Base-by-base conservation (phyloP, 1,140 invertebrate species). In the Heliconius hermathena region DNA sequence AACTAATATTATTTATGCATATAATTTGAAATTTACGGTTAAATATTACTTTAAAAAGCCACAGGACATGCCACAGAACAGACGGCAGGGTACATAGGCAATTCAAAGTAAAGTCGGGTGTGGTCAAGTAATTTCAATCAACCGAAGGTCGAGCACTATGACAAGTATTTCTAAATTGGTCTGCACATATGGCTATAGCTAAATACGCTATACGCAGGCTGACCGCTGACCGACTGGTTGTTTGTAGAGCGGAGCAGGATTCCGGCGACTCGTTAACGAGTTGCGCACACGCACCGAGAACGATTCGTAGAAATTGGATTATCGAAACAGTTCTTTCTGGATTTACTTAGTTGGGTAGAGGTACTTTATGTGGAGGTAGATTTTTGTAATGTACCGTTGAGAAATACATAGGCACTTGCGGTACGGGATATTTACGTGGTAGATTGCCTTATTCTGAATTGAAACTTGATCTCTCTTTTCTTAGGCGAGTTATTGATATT, bases 221-320 rank as follows among this genome's bases (percentile, higher is more conserved):
- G 78, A 73, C 71, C 78, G 73, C 76, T 76, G 80, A 79, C 60
- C 41, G 87, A 87, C 86, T 83, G 88, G 87, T 88, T 88, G 83
- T 81, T 88, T 89, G 83, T 83, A 83, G 78, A 84, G 77, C 83
- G 83, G 83, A 81, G 81, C 85, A 86, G 88, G 87, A 89, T 89
- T 89, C 88, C 88, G 85, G 83, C 83, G 84, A 57, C 72, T 80
- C 82, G 88, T 84, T 91, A 91, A 91, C 86, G 87, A 90, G 88
- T 33, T 85, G 85, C 84, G 89, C 89, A 90, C 85, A 90, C 90
- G 85, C 84, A 82, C 74, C 73, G 78, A 83, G 78, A 77, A 75
- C 84, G 71, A 82, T 90, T 89, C 88, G 83, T 83, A 84, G 88
- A 89, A 89, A 86, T 89, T 86, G 82, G 85, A 83, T 81, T 83